These are phyloP conservation scores for Cinclus mexicanus DNA, from an alignment of 2,113 vertebrate genomes.

Conservation along the genomic window DNA sequence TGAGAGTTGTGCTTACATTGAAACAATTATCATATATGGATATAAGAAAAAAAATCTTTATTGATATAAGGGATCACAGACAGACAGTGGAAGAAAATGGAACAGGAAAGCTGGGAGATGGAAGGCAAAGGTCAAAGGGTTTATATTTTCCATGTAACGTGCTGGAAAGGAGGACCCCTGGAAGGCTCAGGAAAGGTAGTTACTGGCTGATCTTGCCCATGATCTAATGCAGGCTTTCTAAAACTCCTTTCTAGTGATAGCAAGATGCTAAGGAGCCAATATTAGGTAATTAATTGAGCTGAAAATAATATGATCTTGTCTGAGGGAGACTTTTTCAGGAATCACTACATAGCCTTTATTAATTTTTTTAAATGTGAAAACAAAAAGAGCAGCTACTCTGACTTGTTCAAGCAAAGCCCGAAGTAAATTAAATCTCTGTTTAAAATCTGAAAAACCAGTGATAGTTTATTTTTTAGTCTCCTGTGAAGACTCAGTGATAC, in stretches of 20 bases:
- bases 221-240: not conserved
- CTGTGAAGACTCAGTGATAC: not conserved
- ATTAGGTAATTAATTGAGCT: not conserved
- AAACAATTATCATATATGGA: not conserved
- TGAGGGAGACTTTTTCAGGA: not conserved
- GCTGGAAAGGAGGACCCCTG: not conserved
- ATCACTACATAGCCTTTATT: not conserved
- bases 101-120: not conserved
- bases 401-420: not conserved
- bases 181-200: not conserved
- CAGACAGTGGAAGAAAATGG: not conserved
- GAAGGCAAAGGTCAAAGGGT: not conserved
- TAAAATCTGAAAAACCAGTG: not conserved
- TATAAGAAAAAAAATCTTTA: not conserved
- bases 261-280: not conserved
- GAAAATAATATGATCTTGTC: not conserved
- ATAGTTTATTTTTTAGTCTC: not conserved
- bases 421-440: not conserved
- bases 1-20: not conserved
- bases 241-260: not conserved
- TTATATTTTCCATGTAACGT: not conserved
- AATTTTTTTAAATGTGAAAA: not conserved
- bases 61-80: not conserved
- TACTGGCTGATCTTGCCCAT: not conserved
- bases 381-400: not conserved